Evolutionary conservation across 2,888 invertebrate species (phyloP).

Genomic region (Synergus umbraculus): DNA sequence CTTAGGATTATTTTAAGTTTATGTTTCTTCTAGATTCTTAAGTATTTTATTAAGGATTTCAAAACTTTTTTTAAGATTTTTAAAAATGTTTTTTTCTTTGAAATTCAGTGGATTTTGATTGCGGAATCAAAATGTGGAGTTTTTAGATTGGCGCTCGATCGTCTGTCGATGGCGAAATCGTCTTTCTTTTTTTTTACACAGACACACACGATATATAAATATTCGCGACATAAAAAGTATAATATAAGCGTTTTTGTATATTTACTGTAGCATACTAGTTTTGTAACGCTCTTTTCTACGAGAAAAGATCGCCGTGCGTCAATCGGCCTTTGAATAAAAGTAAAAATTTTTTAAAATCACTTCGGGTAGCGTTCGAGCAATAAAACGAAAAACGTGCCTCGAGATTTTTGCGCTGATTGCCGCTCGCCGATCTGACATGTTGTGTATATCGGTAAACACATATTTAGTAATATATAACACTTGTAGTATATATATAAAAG

Average conservation of each 20-base stretch:
- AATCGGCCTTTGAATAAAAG: conserved; percentile 63
- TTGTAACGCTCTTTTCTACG: conserved; percentile 66
- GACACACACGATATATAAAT: conserved; percentile 54
- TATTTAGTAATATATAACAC: conserved; percentile 73
- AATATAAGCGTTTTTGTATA: conserved; percentile 71
- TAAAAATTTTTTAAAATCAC: neutral
- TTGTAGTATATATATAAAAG: conserved; percentile 60
- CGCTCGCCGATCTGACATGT: conserved; percentile 59
- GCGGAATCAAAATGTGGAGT: conserved; percentile 27
- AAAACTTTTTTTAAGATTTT: neutral
- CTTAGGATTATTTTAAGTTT: conserved; percentile 40
- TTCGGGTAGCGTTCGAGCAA: neutral
- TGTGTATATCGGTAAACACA: conserved; percentile 72
- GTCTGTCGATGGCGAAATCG: conserved; percentile 20
- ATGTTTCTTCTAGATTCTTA: conserved; percentile 36
- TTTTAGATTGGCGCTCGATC: conserved; percentile 30
- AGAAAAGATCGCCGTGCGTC: conserved; percentile 67
- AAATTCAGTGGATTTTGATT: neutral
- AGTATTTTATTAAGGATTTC: conserved; percentile 17
- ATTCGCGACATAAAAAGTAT: conserved; percentile 60
- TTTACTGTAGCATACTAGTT: conserved; percentile 74
- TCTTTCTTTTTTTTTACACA: conserved; percentile 37
- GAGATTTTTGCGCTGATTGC: conserved; percentile 77
- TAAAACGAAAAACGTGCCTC: conserved; percentile 55
- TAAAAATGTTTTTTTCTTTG: neutral